phyloP scores from a whole-genome alignment of 2,888 invertebrate genomes.

The Theretra japonica region DNA sequence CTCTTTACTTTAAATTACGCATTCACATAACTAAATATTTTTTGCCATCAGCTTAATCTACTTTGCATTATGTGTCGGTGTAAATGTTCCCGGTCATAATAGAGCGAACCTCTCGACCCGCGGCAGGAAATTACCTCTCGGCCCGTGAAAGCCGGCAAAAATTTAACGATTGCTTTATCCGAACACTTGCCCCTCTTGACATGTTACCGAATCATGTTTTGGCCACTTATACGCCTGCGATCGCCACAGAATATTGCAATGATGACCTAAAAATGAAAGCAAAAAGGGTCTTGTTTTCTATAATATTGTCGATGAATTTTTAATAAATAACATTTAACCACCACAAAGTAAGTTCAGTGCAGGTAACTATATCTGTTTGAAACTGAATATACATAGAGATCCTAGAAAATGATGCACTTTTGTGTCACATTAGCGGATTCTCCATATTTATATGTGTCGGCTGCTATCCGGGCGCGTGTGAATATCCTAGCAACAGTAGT shows the following conservation, averaged over 20 bases:
- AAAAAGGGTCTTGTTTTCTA: background rate
- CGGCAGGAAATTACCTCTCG: slow-evolving; percentile 53
- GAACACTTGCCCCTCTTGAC: slow-evolving; percentile 2
- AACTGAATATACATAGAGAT: too few relatives aligned
- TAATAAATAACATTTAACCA: too few relatives aligned
- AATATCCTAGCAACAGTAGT: too few relatives aligned
- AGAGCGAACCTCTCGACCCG: slow-evolving; percentile 40
- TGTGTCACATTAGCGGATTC: too few relatives aligned
- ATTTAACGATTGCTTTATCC: slow-evolving; percentile 49
- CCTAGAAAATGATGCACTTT: too few relatives aligned
- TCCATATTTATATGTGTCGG: too few relatives aligned
- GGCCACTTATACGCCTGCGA: background rate
- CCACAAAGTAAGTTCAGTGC: too few relatives aligned
- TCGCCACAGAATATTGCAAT: background rate
- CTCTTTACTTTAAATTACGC: too few relatives aligned
- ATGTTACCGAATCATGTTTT: slow-evolving; percentile 7
- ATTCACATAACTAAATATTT: too few relatives aligned
- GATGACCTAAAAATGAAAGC: background rate
- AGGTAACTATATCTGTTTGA: too few relatives aligned
- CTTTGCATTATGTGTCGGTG: slow-evolving; percentile 36
- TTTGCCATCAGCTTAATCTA: too few relatives aligned
- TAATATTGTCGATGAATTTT: background rate
- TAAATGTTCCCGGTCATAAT: slow-evolving; percentile 36
- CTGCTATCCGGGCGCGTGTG: too few relatives aligned
- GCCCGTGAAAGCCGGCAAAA: slow-evolving; percentile 43